Percentiles rank a stretch among this genome's conserved stretches.
Evolutionary conservation across 2,888 invertebrate genomes (phyloP).

Genomic region (Malthinus seriepunctatus): DNA sequence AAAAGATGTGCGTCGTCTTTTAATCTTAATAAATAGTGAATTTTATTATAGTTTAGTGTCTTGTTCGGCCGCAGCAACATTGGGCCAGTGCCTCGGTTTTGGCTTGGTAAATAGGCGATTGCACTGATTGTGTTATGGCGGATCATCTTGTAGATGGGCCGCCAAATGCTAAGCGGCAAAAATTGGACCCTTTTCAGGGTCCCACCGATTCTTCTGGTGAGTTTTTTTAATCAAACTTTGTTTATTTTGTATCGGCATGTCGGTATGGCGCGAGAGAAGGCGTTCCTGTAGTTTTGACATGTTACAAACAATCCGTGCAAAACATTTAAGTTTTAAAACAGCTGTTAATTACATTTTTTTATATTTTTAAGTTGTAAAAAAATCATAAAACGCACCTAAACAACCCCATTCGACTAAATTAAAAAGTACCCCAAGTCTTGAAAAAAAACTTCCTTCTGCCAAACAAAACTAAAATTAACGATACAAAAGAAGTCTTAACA

Average conservation of each 20-base stretch:
- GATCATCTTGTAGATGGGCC: constrained; percentile 94
- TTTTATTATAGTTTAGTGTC: constrained; percentile 46
- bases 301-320: constrained; percentile 37
- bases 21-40: constrained; percentile 54
- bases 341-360: constrained; percentile 32
- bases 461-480: constrained; percentile 7
- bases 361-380: neutral
- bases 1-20: constrained; percentile 55
- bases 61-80: constrained; percentile 51
- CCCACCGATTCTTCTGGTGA: constrained; percentile 81
- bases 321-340: constrained; percentile 40
- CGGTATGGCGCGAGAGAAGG: constrained; percentile 48
- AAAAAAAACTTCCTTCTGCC: too few relatives aligned
- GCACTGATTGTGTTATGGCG: constrained; percentile 68
- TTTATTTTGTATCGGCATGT: constrained; percentile 44
- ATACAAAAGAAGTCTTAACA: constrained; percentile 32
- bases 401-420: too few relatives aligned
- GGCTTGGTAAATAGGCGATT: constrained; percentile 67
- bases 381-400: too few relatives aligned
- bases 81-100: constrained; percentile 62
- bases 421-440: too few relatives aligned
- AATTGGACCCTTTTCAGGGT: constrained; percentile 85
- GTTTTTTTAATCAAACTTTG: constrained; percentile 45
- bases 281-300: constrained; percentile 46
- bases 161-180: constrained; percentile 90